phyloP scores from a whole-genome alignment of 2,888 invertebrate species.

The Quadriops clusia region DNA sequence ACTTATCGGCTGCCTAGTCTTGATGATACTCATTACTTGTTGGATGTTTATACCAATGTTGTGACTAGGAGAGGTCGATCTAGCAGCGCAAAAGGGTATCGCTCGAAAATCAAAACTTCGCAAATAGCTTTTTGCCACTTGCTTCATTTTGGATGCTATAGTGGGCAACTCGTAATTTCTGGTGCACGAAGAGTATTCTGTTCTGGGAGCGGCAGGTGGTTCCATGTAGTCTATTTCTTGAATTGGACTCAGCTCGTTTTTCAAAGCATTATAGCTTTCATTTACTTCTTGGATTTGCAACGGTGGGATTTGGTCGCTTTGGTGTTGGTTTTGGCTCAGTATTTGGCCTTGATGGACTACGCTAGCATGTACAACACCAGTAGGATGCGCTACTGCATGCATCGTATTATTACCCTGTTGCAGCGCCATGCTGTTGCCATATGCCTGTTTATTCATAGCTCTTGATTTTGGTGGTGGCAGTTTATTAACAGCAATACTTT shows the following conservation, averaged over 20 bases:
- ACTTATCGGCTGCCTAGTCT: constrained; percentile 26
- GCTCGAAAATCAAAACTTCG: constrained; percentile 36
- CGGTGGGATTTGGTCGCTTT: constrained; percentile 15
- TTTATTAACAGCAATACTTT: too few relatives aligned
- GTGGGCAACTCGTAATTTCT: constrained; percentile 49
- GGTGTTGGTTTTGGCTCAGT: too few relatives aligned
- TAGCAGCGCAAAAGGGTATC: constrained; percentile 51
- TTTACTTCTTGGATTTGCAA: constrained; percentile 13
- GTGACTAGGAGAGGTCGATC: constrained; percentile 50
- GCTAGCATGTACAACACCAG: too few relatives aligned
- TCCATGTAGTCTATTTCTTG: constrained; percentile 20
- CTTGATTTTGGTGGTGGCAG: neutral
- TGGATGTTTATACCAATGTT: constrained; percentile 53
- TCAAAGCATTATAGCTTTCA: too few relatives aligned
- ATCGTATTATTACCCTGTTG: too few relatives aligned
- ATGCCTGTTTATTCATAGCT: too few relatives aligned
- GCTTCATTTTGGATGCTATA: constrained; percentile 53
- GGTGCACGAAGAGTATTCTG: constrained; percentile 17
- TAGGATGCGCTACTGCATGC: too few relatives aligned
- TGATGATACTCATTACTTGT: constrained; percentile 39
- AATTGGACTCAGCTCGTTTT: constrained; percentile 16
- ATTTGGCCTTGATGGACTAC: too few relatives aligned
- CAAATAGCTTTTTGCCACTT: constrained; percentile 43
- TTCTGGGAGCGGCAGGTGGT: constrained; percentile 20
- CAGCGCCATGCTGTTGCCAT: too few relatives aligned